Percentiles rank a stretch among this genome's conserved stretches.
phyloP scores from a whole-genome alignment of 2,888 invertebrate species.

The Serrognathus titanus region DNA sequence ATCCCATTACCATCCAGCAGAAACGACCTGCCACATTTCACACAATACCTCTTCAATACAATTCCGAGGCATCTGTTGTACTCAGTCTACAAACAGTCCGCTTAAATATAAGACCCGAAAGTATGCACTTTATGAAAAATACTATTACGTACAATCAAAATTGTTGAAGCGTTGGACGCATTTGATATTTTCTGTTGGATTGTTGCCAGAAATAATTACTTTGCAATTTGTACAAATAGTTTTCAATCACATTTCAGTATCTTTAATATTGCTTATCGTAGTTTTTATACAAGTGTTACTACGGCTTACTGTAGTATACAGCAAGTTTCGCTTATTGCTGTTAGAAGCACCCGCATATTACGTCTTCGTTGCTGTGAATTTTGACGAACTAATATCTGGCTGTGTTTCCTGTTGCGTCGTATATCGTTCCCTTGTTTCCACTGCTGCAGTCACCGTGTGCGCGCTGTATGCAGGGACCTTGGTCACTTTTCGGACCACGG shows the following conservation, averaged over 20 bases:
- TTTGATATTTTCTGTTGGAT: too few species aligned
- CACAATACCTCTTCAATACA: neutral
- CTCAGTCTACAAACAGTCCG: too few species aligned
- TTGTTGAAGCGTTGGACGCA: neutral
- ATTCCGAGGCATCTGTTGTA: neutral
- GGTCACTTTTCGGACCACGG: conserved; percentile 44
- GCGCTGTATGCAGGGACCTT: conserved; percentile 43
- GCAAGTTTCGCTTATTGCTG: neutral
- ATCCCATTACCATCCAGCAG: neutral
- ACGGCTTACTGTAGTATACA: neutral
- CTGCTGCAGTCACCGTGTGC: conserved; percentile 36
- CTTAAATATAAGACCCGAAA: neutral
- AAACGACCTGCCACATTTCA: neutral
- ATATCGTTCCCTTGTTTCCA: conserved; percentile 12
- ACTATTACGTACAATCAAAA: neutral
- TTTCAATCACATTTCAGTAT: too few species aligned
- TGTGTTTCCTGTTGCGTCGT: neutral
- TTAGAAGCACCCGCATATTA: neutral
- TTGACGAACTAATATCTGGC: neutral
- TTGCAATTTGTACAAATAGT: too few species aligned
- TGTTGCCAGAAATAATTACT: too few species aligned
- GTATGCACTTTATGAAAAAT: neutral
- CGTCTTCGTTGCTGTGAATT: neutral
- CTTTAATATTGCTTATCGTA: neutral
- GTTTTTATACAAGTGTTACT: neutral